Base-by-base conservation (phyloP, 2,888 invertebrate genomes). In the Drosophila nigricruria region DNA sequence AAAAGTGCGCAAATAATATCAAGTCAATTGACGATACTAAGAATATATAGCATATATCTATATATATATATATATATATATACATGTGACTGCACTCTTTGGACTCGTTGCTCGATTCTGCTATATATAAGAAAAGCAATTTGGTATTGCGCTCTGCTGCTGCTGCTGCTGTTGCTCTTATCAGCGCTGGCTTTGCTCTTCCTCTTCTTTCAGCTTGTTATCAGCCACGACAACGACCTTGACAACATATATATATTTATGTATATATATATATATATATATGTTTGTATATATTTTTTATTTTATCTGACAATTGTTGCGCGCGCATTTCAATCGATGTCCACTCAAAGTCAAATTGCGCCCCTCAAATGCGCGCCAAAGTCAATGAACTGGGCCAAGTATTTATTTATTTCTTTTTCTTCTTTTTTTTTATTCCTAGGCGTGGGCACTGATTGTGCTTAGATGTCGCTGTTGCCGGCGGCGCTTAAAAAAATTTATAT, bases 221-320 rank as follows among this genome's bases (percentile, higher is more conserved):
- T 79, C 80, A 76, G 75, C 36, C 42, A 43, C 60, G 72, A 16
- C 66, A 71, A 65, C 89, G 83, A 83, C 83, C 83, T 83, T 83
- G 83, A 89, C 87, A 68, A 38, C 20, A 53, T 18, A 32, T 16
- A 16, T 20, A 42, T 20, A 8, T 30, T 14, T 16, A 16, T 20
- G 16, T 32, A 43, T 16, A 27, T 3, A 20, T 14, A 20, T 9
- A 1, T 16, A 18, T 5, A 30, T 16, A 18, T 20, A 16, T 3
- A 18, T 12, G 8, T 30, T 1, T 30, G 8, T 16, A 34, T 12
- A 18, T 12, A 18, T 1, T 23, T 20, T 23, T 71, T 75, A 10
- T 81, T 89, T 71, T 83, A 88, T 88, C 89, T 76, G 73, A 72
- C 75, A 83, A 62, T 74, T 77, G 81, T 77, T 81, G 68, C 77